These are phyloP conservation scores for Lerema accius DNA, from an alignment of 1,140 invertebrate genomes.

Conservation along the genomic window DNA sequence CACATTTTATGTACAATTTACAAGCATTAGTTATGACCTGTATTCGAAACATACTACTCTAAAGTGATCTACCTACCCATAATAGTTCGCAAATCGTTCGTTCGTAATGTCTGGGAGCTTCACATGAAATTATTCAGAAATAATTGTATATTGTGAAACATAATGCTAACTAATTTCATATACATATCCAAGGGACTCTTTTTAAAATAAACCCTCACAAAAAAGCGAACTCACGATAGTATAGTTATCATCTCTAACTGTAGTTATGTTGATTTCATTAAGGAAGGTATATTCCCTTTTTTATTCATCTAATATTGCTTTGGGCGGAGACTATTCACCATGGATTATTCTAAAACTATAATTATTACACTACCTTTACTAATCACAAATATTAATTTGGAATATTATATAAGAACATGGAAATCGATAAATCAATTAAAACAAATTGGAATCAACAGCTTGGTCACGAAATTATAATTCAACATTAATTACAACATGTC, in stretches of 20 bases:
- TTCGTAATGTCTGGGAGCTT: background rate
- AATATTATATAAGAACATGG: background rate
- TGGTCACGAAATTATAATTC: background rate
- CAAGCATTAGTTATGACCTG: background rate
- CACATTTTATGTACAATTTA: too few relatives aligned
- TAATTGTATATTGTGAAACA: background rate
- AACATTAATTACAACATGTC: background rate
- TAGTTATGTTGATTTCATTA: too few relatives aligned
- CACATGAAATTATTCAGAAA: background rate
- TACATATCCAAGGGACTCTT: too few relatives aligned
- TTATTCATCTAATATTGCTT: background rate
- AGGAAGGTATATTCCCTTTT: too few relatives aligned
- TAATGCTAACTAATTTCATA: too few relatives aligned
- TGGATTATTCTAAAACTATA: background rate
- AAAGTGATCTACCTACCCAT: conserved; percentile 4
- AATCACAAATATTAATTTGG: background rate
- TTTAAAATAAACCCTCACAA: too few relatives aligned
- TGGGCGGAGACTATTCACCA: background rate
- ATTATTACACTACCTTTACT: background rate
- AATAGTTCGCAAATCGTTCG: conserved; percentile 27
- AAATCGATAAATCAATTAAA: background rate
- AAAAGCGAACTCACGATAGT: too few relatives aligned
- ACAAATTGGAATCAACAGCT: background rate
- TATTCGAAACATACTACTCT: background rate
- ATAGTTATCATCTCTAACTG: too few relatives aligned